phyloP scores from a whole-genome alignment of 1,140 invertebrate species.

The Stenopsyche tienmushanensis region DNA sequence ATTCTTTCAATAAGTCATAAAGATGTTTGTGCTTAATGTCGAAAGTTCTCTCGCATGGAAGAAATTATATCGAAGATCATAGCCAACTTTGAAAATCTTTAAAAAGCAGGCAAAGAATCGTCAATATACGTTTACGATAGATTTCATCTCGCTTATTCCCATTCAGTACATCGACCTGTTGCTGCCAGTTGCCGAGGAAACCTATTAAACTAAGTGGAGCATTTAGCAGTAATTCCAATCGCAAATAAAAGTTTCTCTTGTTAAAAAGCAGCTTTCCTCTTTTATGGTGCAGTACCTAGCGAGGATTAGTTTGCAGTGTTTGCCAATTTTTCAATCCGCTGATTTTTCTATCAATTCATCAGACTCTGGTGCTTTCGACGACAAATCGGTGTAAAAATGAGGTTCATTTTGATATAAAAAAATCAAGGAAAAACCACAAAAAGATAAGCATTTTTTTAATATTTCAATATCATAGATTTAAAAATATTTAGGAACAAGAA shows the following conservation, averaged over 20 bases:
- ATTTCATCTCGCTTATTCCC: too few species aligned
- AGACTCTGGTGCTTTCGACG: too few species aligned
- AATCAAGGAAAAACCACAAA: background rate
- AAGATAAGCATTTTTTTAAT: background rate
- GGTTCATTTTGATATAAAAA: background rate
- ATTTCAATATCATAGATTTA: too few species aligned
- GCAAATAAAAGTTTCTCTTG: constrained; percentile 2
- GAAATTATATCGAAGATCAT: too few species aligned
- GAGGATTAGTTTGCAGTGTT: background rate
- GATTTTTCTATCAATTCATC: background rate
- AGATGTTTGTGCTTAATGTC: too few species aligned
- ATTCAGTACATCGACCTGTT: too few species aligned
- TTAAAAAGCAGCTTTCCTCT: background rate
- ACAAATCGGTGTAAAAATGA: background rate
- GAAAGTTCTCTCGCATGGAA: too few species aligned
- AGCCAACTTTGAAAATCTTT: too few species aligned
- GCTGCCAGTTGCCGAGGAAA: background rate
- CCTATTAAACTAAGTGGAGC: background rate
- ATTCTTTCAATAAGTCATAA: too few species aligned
- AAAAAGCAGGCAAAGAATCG: too few species aligned
- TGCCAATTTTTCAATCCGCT: background rate
- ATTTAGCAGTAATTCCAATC: background rate
- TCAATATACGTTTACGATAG: too few species aligned
- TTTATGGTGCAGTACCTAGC: background rate
- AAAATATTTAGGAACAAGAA: too few species aligned